A percentile compares a stretch with the other conserved stretches of the same genome.
Conservation (phyloP, 1,140 invertebrate species). For the Neuroterus valhalla region DNA sequence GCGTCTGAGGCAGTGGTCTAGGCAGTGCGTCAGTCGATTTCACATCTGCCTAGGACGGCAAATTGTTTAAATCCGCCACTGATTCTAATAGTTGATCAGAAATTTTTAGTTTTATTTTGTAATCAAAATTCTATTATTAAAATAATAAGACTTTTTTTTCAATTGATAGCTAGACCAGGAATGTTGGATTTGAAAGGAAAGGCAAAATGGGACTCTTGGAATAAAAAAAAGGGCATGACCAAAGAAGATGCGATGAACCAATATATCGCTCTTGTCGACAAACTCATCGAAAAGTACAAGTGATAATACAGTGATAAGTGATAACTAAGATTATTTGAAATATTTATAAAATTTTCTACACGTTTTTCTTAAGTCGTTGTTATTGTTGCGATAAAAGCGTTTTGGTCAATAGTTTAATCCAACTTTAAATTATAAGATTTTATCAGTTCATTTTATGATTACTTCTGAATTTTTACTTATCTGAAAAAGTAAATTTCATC, state of each 20-base stretch:
- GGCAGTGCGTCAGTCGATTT: too few species aligned
- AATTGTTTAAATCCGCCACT: too few species aligned
- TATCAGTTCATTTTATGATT: background rate
- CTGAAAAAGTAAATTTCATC: too few species aligned
- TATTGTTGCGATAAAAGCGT: background rate
- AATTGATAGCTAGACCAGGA: conserved; percentile 77
- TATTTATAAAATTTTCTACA: conserved; percentile 31
- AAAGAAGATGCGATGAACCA: conserved; percentile 78
- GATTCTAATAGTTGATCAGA: background rate
- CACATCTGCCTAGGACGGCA: too few species aligned
- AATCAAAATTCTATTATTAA: conserved; percentile 11
- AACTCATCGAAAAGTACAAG: conserved; percentile 59
- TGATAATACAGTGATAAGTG: conserved; percentile 10
- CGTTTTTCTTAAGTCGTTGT: background rate
- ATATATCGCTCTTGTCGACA: conserved; percentile 73
- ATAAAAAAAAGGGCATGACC: conserved; percentile 78
- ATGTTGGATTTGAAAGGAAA: conserved; percentile 84
- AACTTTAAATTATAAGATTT: background rate
- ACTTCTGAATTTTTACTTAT: too few species aligned
- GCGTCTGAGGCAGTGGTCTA: too few species aligned
- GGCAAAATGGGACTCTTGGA: conserved; percentile 86
- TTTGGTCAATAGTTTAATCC: background rate
- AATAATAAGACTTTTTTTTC: conserved; percentile 28
- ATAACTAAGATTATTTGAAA: background rate
- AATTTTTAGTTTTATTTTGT: background rate